phyloP scores from a whole-genome alignment of 2,113 vertebrate species.

The Pseudopipra pipra region DNA sequence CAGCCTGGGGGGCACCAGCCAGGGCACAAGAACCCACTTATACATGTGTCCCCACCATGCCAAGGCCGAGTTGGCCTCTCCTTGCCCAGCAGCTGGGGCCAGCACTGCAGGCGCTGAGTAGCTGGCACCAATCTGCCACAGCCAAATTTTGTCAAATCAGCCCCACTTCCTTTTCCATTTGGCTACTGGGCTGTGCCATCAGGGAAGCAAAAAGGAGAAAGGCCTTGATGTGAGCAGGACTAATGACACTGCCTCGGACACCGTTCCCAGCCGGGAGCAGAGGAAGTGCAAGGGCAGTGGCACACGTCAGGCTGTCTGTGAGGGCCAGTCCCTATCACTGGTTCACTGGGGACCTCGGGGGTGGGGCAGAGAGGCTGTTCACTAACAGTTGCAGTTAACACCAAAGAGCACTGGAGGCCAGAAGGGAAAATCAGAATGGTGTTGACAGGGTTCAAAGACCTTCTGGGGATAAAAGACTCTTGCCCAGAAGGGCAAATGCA shows the following conservation, averaged over 20 bases:
- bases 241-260: not conserved
- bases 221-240: not conserved
- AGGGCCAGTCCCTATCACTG: not conserved
- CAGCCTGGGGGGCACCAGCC: not conserved
- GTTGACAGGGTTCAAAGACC: not conserved
- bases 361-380: not conserved
- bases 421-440: not conserved
- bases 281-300: not conserved
- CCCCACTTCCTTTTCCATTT: not conserved
- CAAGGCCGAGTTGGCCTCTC: not conserved
- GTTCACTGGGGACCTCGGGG: not conserved
- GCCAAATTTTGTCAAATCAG: not conserved
- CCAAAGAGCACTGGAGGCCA: not conserved
- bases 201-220: not conserved
- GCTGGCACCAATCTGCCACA: not conserved
- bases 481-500: not conserved
- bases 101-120: not conserved
- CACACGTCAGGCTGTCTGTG: not conserved
- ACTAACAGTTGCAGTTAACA: not conserved
- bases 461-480: not conserved
- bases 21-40: not conserved
- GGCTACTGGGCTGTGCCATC: not conserved
- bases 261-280: rapidly evolving
- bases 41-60: rapidly evolving
- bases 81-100: not conserved